Base-by-base conservation (phyloP, 1,140 invertebrate species). In the Aphaenogaster rudis region DNA sequence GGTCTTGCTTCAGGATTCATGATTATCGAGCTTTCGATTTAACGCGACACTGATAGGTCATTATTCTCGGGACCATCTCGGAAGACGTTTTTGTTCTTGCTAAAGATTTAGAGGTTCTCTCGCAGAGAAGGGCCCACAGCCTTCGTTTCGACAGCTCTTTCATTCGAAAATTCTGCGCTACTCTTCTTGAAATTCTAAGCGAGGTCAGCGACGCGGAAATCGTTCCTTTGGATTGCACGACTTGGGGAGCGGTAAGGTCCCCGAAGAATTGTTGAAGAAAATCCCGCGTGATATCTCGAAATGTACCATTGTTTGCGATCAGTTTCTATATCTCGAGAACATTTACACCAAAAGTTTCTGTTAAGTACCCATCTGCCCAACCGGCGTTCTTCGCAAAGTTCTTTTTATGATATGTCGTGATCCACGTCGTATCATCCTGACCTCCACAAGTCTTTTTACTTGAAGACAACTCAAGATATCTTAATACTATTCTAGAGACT, bases 251-350 rank as follows among this genome's bases (percentile, higher is more conserved):
- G 69, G 52, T 54, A 52, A 33, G 48, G 63, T 84, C 80, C 80
- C 80, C 69, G 42, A 61, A 84, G 69, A 76, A 84, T 84, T 84
- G 80, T 84, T 84, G 69, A 61, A 74, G 69, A 76, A 84, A 84
- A 84, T 84, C 54, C 54, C n/a, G 54, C 54, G 80, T 84, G 45
- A 57, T 61, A 33, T 74, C 71, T 74, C 54, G 69, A 63, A 84
- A 84, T 76, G 80, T 76, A 76, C 80, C 80, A 84, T 84, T 84
- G 69, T 84, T 84, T 84, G 80, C 69, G 69, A 84, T 84, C 80
- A 84, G 80, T 84, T 84, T 84, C 80, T 84, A 84, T 84, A 84
- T 84, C 80, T 84, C 42, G 80, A 42, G 52, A 74, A 13, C 80
- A 76, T 84, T 84, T 84, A 50, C 80, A 74, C 80, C 42, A 17